A percentile compares a stretch with the other conserved stretches of the same genome.
Conservation (phyloP, 2,888 invertebrate species). For the Azorinus chamasolen region DNA sequence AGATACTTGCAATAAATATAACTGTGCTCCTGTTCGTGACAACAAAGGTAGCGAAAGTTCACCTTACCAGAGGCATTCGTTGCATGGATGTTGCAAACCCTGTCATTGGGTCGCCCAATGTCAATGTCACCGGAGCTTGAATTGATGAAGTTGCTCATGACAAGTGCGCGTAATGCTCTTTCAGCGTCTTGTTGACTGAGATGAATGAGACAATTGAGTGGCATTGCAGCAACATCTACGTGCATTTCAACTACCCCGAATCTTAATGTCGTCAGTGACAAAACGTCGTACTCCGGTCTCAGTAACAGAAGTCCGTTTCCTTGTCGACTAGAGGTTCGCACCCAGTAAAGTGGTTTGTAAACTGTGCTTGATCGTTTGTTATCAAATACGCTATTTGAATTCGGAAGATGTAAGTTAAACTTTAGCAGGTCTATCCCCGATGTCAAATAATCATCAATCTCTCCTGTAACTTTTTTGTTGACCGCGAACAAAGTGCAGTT, state of each 20-base stretch:
- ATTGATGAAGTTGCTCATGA: conserved; percentile 5
- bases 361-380: background rate
- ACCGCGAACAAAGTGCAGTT: too few species aligned
- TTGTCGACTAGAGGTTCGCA: background rate
- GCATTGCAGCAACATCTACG: background rate
- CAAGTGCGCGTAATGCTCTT: background rate
- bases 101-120: background rate
- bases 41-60: conserved; percentile 1
- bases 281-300: conserved; percentile 1
- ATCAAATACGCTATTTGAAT: too few species aligned
- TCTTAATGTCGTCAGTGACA: conserved; percentile 1
- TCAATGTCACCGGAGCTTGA: background rate
- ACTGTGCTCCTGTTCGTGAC: background rate
- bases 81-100: conserved; percentile 10
- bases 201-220: background rate
- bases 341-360: background rate
- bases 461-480: too few species aligned
- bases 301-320: background rate
- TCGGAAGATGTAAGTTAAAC: too few species aligned
- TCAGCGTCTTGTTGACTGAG: background rate
- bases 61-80: background rate
- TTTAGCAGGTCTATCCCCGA: too few species aligned
- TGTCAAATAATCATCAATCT: too few species aligned
- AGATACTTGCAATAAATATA: background rate
- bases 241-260: background rate